These are phyloP conservation scores for Alosa sapidissima DNA, from an alignment of 2,797 vertebrate species.

Conservation along the genomic window DNA sequence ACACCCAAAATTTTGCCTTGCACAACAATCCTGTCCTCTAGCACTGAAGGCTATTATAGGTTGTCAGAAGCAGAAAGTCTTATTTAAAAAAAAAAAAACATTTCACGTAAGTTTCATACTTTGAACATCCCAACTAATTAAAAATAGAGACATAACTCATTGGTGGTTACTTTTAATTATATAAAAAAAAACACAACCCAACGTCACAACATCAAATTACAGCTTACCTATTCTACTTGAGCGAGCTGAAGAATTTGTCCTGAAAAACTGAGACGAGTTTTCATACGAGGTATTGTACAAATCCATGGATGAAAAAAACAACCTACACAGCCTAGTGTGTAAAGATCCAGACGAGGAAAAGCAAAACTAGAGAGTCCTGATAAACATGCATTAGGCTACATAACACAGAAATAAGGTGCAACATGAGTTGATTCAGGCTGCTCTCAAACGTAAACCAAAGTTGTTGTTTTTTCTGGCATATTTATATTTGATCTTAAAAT, in stretches of 20 bases:
- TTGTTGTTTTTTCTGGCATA: too few relatives aligned
- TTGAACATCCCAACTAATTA: too few relatives aligned
- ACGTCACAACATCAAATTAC: not conserved
- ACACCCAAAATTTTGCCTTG: too few relatives aligned
- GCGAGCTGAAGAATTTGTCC: constrained; percentile 49
- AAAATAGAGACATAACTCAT: too few relatives aligned
- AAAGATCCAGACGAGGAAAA: not conserved
- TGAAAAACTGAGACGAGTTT: constrained; percentile 46
- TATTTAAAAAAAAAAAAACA: too few relatives aligned
- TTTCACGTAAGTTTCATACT: too few relatives aligned
- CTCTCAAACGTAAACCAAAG: not conserved
- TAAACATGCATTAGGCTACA: not conserved
- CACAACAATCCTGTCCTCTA: too few relatives aligned
- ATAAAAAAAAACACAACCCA: not conserved
- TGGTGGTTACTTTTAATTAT: not conserved
- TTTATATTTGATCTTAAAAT: too few relatives aligned
- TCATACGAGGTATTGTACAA: constrained; percentile 48
- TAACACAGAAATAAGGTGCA: not conserved
- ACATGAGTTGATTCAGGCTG: not conserved
- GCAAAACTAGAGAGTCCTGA: not conserved
- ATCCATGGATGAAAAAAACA: constrained; percentile 58
- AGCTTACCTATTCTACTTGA: not conserved
- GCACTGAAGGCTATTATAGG: too few relatives aligned
- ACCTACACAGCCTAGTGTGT: not conserved
- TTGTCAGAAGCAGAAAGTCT: too few relatives aligned